Conservation (phyloP, 2,113 vertebrate species). For the Clarias magur region DNA sequence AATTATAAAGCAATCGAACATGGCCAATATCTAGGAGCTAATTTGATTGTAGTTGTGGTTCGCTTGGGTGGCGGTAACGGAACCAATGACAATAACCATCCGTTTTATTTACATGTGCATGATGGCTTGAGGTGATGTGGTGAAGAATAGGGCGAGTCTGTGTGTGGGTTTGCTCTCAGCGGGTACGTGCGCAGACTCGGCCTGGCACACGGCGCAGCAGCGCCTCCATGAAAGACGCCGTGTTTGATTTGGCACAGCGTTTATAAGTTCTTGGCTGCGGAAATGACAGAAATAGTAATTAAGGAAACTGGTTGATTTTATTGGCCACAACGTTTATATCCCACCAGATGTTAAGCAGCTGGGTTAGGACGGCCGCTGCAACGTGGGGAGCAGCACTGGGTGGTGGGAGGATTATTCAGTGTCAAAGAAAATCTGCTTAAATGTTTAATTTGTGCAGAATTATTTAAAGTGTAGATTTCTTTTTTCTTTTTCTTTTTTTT, state of each 20-base stretch:
- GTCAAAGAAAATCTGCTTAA: slow-evolving; percentile 30
- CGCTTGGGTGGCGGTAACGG: slow-evolving; percentile 9
- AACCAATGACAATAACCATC: slow-evolving; percentile 18
- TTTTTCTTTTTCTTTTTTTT: not conserved
- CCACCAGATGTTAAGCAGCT: slow-evolving; percentile 86
- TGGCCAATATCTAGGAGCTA: not conserved
- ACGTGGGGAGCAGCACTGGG: slow-evolving; percentile 28
- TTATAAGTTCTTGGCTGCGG: slow-evolving; percentile 76
- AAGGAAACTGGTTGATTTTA: slow-evolving; percentile 83
- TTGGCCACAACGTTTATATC: slow-evolving; percentile 80
- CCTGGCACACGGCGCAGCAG: slow-evolving; percentile 42
- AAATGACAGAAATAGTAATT: slow-evolving; percentile 86
- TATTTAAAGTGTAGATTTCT: not conserved
- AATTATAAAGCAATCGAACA: slow-evolving; percentile 12
- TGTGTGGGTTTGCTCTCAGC: slow-evolving; percentile 58
- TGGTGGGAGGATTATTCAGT: slow-evolving; percentile 19
- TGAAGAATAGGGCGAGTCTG: slow-evolving; percentile 52
- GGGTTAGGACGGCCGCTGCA: slow-evolving; percentile 50
- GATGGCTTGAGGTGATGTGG: not conserved
- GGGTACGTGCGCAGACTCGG: slow-evolving; percentile 57
- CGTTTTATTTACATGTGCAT: slow-evolving; percentile 16
- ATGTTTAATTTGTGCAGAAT: not conserved
- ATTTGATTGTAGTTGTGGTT: not conserved
- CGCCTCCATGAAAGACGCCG: slow-evolving; percentile 63
- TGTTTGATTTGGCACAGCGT: slow-evolving; percentile 74